Evolutionary conservation across 92 coral and sea anemone genomes (phyloP), one percentile per base, ranked within the genome.

Genomic region (Montipora capitata): DNA sequence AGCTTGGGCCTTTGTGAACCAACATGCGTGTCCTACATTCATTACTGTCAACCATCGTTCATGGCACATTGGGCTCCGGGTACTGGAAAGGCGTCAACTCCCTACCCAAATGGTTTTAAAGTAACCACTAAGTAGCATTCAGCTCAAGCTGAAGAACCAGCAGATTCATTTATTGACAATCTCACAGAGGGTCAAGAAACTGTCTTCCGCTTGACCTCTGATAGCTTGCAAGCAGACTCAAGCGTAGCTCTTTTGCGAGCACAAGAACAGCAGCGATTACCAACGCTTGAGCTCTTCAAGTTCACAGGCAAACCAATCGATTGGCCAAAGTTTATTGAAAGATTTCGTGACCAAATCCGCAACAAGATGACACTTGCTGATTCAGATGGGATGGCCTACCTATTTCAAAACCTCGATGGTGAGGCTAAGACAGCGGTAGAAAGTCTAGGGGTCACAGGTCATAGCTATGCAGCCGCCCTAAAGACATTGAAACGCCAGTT

Each of bases 331-430:
- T 91, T 91, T 61, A 91, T 87, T 5, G 77, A 87, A 48, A 17
- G 92, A 68, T 91, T 91, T 72, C 67, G 87, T 48, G 91, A 76
- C 51, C 89, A 85, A 18, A 72, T 91, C 40, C 82, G 77, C 57
- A 65, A 82, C n/a, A 87, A 80, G 79, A 40, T 79, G 11, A 80
- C 79, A 12, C 81, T 87, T 48, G 78, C 85, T 43, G 94, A 91
- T 59, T 82, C 91, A 10, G 86, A 87, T 73, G n/a, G 87, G 35
- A 91, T 91, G 91, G n/a, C 78, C n/a, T 88, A 88, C 2, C 84
- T 86, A 2, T 91, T 85, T 16, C 91, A 91, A 76, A 80, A 86
- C 45, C 80, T 91, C 10, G 85, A 54, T 8, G 89, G 94, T 35
- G 89, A 86, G 39, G 91, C 85, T 1, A 73, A 82, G 77, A 88